These are phyloP conservation scores for Parazoanthus atlanticus DNA, from an alignment of 92 coral and sea anemone species.

Conservation along the genomic window DNA sequence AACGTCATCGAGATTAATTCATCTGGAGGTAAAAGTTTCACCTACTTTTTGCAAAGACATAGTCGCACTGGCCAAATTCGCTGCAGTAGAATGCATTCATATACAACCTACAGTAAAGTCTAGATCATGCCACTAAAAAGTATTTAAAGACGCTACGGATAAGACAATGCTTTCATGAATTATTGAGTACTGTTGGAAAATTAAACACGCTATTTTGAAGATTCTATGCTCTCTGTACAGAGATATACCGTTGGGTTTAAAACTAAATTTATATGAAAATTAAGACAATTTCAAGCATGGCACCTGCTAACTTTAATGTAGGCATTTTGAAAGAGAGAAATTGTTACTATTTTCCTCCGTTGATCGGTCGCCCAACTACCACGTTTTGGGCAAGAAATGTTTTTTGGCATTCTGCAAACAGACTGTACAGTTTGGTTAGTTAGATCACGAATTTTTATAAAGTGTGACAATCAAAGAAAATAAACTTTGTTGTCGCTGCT, in stretches of 20 bases:
- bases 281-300: neutral
- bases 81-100: neutral
- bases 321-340: neutral
- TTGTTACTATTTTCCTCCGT: neutral
- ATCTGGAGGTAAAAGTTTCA: neutral
- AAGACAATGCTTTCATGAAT: constrained; percentile 7
- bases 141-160: constrained; percentile 12
- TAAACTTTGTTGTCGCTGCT: neutral
- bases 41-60: neutral
- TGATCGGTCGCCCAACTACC: neutral
- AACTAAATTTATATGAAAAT: constrained; percentile 9
- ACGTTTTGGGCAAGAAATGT: neutral
- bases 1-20: neutral
- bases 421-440: neutral
- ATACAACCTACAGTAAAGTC: neutral
- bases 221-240: neutral
- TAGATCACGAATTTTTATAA: neutral
- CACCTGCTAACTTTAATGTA: neutral
- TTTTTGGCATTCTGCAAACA: too few species aligned
- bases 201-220: neutral
- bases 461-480: neutral
- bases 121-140: neutral
- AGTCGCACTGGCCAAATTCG: neutral
- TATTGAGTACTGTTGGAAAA: neutral
- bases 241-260: constrained; percentile 7